Base-by-base conservation (phyloP, 2,888 invertebrate species). In the Clostera curtula region DNA sequence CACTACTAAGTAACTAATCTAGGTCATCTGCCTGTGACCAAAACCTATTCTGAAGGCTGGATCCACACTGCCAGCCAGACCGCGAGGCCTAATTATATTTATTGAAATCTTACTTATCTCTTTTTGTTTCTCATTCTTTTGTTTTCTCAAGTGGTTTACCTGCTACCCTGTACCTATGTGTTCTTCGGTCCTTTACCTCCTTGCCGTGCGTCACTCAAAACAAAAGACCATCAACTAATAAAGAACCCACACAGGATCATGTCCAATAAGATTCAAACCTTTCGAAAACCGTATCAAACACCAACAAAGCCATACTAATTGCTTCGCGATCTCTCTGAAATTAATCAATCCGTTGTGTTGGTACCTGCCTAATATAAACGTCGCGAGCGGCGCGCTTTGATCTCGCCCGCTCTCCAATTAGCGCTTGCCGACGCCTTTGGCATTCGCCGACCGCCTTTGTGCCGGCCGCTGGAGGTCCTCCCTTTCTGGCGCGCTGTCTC, bases 341-440 rank as follows among this genome's bases (percentile, higher is more conserved):
- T 80, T 80, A 79, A 80, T 80, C 77, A 79, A 74, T 69, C 65
- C 47, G 40, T 46, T 56, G 56, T 63, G 62, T 57, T 54, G 62
- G 61, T 71, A 70, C 71, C 70, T 70, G 69, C 68, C 70, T 75
- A 79, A 79, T 80, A 79, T 80, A 80, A 79, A 80, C 76, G 83
- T 80, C 69, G 77, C 61, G 57, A 49, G 48, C 74, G 72, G 76
- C 65, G 56, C 39, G 53, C 74, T 83, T 83, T 83, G 82, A 79
- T 67, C 66, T 68, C 56, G 60, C 63, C 69, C 67, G 60, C 64
- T 68, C 79, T 79, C 83, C 83, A 83, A 83, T 83, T 83, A 83
- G 77, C 76, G 72, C 34, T 49, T 56, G 68, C 83, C 83, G 82
- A 67, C 70, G 80, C 82, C 82, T 83, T 83, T 80, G 75, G 75